These are phyloP conservation scores for Coelopa frigida DNA, from an alignment of 1,140 invertebrate species.

Conservation along the genomic window DNA sequence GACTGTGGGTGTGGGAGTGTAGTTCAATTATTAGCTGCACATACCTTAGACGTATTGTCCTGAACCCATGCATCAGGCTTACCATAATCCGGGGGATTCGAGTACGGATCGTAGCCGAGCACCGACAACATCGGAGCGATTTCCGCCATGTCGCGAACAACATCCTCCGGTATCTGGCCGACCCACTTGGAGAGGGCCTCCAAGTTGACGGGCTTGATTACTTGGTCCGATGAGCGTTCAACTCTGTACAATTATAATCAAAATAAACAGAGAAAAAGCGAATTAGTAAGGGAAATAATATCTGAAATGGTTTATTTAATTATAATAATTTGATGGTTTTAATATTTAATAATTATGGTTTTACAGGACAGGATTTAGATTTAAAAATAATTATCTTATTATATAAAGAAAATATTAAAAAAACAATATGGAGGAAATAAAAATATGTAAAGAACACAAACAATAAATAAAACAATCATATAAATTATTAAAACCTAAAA, in stretches of 20 bases:
- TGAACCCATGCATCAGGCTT: conserved; percentile 76
- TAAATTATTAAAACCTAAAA: too few relatives aligned
- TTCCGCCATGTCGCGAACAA: conserved; percentile 80
- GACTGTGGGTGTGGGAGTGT: too few relatives aligned
- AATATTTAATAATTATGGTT: too few relatives aligned
- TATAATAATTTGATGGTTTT: too few relatives aligned
- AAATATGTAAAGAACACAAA: too few relatives aligned
- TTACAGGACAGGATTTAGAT: too few relatives aligned
- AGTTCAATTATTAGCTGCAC: conserved; percentile 38
- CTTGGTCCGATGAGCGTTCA: conserved; percentile 96
- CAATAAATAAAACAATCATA: too few relatives aligned
- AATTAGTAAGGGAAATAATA: too few relatives aligned
- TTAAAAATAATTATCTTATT: too few relatives aligned
- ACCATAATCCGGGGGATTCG: conserved; percentile 90
- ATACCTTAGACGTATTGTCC: conserved; percentile 62
- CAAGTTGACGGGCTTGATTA: conserved; percentile 95
- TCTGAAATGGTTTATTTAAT: too few relatives aligned
- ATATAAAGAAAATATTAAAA: too few relatives aligned
- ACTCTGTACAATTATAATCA: conserved; percentile 77
- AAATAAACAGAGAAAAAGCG: conserved; percentile 21
- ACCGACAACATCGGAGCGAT: conserved; percentile 88
- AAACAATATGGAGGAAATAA: neutral
- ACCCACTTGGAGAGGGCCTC: conserved; percentile 97
- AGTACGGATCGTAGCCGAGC: conserved; percentile 89
- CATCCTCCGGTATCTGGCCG: conserved; percentile 83